phyloP scores from a whole-genome alignment of 2,113 vertebrate genomes.

The Paedocypris sp. region DNA sequence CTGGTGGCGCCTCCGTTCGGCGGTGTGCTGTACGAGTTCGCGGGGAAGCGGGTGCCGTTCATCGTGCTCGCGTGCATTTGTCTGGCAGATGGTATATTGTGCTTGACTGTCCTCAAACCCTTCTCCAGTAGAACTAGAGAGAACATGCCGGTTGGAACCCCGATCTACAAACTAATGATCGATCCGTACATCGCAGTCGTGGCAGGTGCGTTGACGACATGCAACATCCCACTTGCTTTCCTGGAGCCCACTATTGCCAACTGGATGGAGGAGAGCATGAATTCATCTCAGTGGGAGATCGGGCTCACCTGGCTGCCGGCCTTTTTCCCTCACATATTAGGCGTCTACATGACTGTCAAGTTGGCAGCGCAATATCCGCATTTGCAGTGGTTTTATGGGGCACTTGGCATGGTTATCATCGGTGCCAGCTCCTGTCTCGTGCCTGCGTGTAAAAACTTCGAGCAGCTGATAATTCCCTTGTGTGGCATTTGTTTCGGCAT shows the following conservation, averaged over 20 bases:
- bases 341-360: constrained; percentile 84
- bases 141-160: constrained; percentile 87
- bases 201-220: constrained; percentile 83
- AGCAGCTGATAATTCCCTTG: constrained; percentile 78
- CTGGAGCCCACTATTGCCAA: constrained; percentile 92
- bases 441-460: constrained; percentile 85
- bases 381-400: constrained; percentile 93
- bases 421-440: constrained; percentile 88
- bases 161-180: constrained; percentile 87
- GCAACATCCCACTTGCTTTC: constrained; percentile 94
- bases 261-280: constrained; percentile 90
- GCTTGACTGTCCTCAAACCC: constrained; percentile 76
- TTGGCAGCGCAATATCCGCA: constrained; percentile 82
- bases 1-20: constrained; percentile 91
- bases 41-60: constrained; percentile 77
- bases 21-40: constrained; percentile 81
- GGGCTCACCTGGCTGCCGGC: constrained; percentile 93
- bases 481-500: constrained; percentile 97
- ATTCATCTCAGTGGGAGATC: constrained; percentile 81
- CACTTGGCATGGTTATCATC: constrained; percentile 87
- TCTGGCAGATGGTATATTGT: constrained; percentile 72
- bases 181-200: constrained; percentile 94
- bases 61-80: constrained; percentile 79
- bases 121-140: constrained; percentile 69
- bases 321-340: constrained; percentile 89